These are phyloP conservation scores for Lophura nycthemera DNA, from an alignment of 2,113 vertebrate species.

Conservation along the genomic window DNA sequence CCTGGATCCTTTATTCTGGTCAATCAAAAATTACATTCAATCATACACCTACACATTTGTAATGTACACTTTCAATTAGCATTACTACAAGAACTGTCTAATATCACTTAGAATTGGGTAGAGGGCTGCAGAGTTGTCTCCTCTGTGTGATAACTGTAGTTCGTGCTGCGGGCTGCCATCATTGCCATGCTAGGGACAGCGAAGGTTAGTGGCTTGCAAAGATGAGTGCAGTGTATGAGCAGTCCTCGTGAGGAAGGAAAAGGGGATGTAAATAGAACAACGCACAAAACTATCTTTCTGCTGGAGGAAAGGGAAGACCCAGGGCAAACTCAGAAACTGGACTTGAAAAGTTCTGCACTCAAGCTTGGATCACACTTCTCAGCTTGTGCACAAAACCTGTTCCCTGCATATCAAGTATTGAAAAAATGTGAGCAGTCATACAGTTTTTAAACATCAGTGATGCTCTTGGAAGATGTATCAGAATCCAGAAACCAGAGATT, in stretches of 20 bases:
- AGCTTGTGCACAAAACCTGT: not conserved
- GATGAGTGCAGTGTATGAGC: not conserved
- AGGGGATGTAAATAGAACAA: not conserved
- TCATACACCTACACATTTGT: not conserved
- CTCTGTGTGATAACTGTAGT: not conserved
- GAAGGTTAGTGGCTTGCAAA: not conserved
- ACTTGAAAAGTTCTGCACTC: not conserved
- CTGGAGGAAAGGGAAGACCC: not conserved
- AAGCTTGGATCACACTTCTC: not conserved
- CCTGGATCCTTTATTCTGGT: not conserved
- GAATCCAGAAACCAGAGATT: not conserved
- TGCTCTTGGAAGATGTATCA: not conserved
- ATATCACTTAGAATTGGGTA: not conserved
- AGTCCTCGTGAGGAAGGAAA: not conserved
- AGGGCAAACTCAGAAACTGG: not conserved
- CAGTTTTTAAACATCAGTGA: not conserved
- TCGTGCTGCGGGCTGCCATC: not conserved
- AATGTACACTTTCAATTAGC: not conserved
- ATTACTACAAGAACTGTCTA: not conserved
- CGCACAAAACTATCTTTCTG: not conserved
- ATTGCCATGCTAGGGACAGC: not conserved
- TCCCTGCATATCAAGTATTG: not conserved
- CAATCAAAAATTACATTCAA: not conserved
- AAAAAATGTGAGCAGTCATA: not conserved
- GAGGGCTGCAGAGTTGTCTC: not conserved